These are phyloP conservation scores for Orthosia gothica DNA, from an alignment of 2,888 invertebrate species.

Conservation along the genomic window DNA sequence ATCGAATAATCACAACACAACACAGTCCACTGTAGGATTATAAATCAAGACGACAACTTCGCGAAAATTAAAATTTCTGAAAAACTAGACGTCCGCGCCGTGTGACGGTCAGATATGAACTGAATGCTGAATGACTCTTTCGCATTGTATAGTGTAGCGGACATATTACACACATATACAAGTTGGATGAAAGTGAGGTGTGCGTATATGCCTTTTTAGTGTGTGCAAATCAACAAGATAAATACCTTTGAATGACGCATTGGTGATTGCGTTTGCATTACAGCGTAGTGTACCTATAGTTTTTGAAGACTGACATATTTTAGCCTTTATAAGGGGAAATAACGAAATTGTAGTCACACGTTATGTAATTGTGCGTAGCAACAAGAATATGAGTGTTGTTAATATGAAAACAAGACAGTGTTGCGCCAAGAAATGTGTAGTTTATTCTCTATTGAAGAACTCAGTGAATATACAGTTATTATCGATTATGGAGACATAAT, in stretches of 20 bases:
- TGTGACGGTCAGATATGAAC: slow-evolving; percentile 80
- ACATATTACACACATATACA: slow-evolving; percentile 67
- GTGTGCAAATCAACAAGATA: slow-evolving; percentile 70
- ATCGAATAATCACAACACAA: slow-evolving; percentile 81
- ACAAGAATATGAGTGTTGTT: slow-evolving; percentile 19
- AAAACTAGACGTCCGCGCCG: slow-evolving; percentile 72
- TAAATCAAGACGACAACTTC: slow-evolving; percentile 68
- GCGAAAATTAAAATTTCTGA: slow-evolving; percentile 56
- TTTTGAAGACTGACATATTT: slow-evolving; percentile 20
- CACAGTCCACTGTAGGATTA: slow-evolving; percentile 72
- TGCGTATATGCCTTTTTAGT: slow-evolving; percentile 65
- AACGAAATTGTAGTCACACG: neutral
- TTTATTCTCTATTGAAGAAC: neutral
- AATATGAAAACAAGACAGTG: slow-evolving; percentile 9
- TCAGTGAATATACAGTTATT: neutral
- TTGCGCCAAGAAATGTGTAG: slow-evolving; percentile 22
- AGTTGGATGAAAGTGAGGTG: slow-evolving; percentile 79
- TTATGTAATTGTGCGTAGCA: slow-evolving; percentile 30
- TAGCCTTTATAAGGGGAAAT: neutral
- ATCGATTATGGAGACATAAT: neutral
- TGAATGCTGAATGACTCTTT: slow-evolving; percentile 73
- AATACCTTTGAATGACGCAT: slow-evolving; percentile 75
- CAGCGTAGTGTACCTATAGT: neutral
- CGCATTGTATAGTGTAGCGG: slow-evolving; percentile 70
- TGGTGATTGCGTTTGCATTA: slow-evolving; percentile 68